Conservation (phyloP, 2,113 vertebrate genomes). For the Chloropsis cyanopogon region DNA sequence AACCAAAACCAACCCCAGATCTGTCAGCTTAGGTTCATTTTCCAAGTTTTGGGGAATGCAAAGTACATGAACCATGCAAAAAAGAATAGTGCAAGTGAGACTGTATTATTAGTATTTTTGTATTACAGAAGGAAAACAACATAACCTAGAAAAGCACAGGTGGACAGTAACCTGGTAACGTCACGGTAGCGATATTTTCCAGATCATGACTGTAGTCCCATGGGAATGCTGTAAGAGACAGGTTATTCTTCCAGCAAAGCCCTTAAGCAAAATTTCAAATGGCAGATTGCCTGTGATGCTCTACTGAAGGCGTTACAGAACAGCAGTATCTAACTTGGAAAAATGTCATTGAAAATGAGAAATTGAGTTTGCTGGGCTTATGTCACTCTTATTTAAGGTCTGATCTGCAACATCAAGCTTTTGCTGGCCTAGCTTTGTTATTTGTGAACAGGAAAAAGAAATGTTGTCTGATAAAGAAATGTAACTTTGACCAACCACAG, state of each 20-base stretch:
- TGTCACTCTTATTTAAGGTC: not conserved
- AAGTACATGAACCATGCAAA: not conserved
- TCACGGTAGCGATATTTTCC: not conserved
- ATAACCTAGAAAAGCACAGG: not conserved
- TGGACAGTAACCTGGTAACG: not conserved
- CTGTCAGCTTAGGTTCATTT: not conserved
- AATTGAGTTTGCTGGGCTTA: not conserved
- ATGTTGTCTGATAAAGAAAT: not conserved
- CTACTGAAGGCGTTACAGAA: not conserved
- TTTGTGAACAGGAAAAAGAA: not conserved
- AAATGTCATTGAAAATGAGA: not conserved
- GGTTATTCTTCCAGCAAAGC: not conserved
- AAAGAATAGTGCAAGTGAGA: not conserved
- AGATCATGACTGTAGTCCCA: not conserved
- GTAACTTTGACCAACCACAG: not conserved
- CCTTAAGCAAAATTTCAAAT: not conserved
- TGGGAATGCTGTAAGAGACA: not conserved
- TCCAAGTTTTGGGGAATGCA: not conserved
- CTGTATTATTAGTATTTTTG: not conserved
- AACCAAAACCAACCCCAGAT: fast-evolving
- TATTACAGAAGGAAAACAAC: not conserved
- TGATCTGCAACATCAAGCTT: not conserved
- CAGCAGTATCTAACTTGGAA: not conserved
- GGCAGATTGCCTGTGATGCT: not conserved
- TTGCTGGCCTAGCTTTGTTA: not conserved